These are phyloP conservation scores for Drosophila littoralis DNA, from an alignment of 1,140 invertebrate genomes.

Conservation along the genomic window DNA sequence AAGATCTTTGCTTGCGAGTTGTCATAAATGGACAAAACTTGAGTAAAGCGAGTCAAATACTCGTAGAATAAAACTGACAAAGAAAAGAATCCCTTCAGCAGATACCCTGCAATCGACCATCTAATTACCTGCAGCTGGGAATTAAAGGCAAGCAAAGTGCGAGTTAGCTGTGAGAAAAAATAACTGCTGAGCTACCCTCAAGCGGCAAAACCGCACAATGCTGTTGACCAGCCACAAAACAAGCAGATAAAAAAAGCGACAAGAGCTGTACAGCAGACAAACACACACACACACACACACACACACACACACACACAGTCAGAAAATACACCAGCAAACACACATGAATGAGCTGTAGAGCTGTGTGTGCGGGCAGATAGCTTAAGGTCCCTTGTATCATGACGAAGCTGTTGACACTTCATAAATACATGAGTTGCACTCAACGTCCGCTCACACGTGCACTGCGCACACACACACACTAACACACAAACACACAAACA, in stretches of 20 bases:
- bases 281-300: constrained; percentile 7
- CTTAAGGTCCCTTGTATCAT: constrained; percentile 72
- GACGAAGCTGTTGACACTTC: constrained; percentile 78
- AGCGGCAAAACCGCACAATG: constrained; percentile 18
- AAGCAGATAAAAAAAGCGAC: constrained; percentile 20
- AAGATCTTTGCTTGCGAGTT: too few species aligned
- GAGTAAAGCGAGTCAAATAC: too few species aligned
- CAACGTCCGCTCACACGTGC: constrained; percentile 28
- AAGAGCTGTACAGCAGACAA: constrained; percentile 45
- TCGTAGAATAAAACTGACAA: too few species aligned
- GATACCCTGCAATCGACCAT: not conserved
- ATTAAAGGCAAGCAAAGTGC: not conserved
- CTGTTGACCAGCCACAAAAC: constrained; percentile 3
- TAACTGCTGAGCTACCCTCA: constrained; percentile 33
- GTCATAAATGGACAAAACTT: too few species aligned
- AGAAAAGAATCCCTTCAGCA: not conserved
- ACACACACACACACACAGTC: constrained; percentile 7
- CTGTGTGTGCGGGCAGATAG: constrained; percentile 44
- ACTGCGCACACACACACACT: constrained; percentile 17
- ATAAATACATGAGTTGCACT: constrained; percentile 81
- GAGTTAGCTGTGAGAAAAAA: constrained; percentile 18
- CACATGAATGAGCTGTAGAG: constrained; percentile 56
- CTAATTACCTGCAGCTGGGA: constrained; percentile 20
- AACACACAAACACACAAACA: constrained; percentile 29
- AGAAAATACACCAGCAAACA: too few species aligned